Conservation (phyloP, 2,113 vertebrate genomes). For the Anhinga rufa region DNA sequence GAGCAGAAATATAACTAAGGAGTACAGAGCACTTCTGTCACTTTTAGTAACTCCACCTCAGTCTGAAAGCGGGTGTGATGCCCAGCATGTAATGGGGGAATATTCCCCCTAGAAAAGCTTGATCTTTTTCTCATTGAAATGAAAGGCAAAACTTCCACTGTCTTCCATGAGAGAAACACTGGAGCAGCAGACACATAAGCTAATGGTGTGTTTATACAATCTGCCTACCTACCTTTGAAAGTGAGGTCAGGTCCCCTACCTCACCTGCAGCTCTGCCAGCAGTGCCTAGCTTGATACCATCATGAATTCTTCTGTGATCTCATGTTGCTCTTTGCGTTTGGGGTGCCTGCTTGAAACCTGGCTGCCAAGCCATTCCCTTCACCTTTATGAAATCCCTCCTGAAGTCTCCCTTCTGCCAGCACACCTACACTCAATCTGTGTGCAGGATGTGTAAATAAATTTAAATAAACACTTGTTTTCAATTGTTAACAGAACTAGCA, state of each 20-base stretch:
- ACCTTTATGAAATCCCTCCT: neutral
- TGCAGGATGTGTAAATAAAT: slow-evolving; percentile 28
- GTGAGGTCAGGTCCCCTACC: neutral
- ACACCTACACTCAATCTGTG: slow-evolving; percentile 53
- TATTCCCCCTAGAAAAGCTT: neutral
- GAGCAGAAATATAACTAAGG: slow-evolving; percentile 52
- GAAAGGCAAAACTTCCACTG: neutral
- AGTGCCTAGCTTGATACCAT: neutral
- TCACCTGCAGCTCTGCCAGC: neutral
- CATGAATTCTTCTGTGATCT: fast-evolving
- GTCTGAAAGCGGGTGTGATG: neutral
- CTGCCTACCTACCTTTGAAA: neutral
- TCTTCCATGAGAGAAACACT: neutral
- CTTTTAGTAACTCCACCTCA: slow-evolving; percentile 24
- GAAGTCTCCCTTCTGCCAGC: slow-evolving; percentile 33
- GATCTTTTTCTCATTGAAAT: neutral
- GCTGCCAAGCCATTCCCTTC: neutral
- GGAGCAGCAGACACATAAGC: neutral
- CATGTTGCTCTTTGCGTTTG: neutral
- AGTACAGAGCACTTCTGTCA: neutral
- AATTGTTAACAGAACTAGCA: slow-evolving; percentile 31
- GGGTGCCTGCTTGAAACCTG: neutral
- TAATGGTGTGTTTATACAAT: neutral
- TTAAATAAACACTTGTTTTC: slow-evolving; percentile 43
- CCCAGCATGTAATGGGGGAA: neutral